Percentiles rank a stretch among this genome's conserved stretches.
Conservation (phyloP, 2,888 invertebrate genomes). For the Philereme transversata region DNA sequence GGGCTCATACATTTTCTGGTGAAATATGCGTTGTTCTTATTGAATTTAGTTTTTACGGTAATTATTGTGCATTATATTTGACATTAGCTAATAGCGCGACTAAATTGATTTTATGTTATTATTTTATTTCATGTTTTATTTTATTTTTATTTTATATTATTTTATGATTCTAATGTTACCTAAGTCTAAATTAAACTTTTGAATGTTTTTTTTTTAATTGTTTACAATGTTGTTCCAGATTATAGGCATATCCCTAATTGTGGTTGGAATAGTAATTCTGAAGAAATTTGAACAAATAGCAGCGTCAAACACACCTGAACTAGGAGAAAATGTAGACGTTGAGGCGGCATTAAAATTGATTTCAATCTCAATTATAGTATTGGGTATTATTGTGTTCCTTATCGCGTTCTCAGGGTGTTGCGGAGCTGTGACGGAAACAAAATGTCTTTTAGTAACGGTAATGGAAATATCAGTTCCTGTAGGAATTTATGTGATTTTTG, state of each 20-base stretch:
- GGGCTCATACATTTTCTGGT: slow-evolving; percentile 5
- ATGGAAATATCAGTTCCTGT: too few species aligned
- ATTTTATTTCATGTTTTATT: too few species aligned
- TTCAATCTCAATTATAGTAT: slow-evolving; percentile 1
- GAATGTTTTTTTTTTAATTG: too few species aligned
- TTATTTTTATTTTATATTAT: too few species aligned
- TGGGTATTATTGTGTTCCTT: slow-evolving; percentile 10
- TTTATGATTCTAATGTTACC: too few species aligned
- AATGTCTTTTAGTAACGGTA: slow-evolving; percentile 33
- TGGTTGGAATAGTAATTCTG: slow-evolving; percentile 1
- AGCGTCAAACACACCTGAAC: not conserved
- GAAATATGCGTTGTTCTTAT: slow-evolving; percentile 11
- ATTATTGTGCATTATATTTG: slow-evolving; percentile 3
- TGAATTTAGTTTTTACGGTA: slow-evolving; percentile 20
- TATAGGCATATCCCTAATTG: not conserved
- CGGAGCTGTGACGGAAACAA: slow-evolving; percentile 39
- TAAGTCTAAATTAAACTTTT: too few species aligned
- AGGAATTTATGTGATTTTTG: too few species aligned
- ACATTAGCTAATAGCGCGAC: too few species aligned
- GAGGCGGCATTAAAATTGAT: not conserved
- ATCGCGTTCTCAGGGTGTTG: slow-evolving; percentile 15
- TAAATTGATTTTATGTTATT: too few species aligned
- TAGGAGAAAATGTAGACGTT: not conserved
- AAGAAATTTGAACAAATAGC: not conserved
- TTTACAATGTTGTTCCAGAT: slow-evolving; percentile 9